These are phyloP conservation scores for Diaperis boleti DNA, from an alignment of 2,888 invertebrate genomes.

Conservation along the genomic window DNA sequence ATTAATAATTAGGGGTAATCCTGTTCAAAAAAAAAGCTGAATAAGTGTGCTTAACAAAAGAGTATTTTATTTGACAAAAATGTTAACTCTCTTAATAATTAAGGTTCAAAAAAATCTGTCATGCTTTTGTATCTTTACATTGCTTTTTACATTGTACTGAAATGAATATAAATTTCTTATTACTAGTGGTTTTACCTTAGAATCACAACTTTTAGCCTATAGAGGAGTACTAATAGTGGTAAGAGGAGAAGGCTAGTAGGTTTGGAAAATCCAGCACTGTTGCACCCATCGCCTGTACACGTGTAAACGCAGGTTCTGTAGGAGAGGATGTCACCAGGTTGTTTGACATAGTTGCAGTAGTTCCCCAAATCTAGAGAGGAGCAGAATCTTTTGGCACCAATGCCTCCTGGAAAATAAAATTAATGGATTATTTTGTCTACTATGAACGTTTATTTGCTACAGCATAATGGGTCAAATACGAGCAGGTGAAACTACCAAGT, in stretches of 20 bases:
- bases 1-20: background rate
- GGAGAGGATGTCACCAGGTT: conserved; percentile 83
- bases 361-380: conserved; percentile 89
- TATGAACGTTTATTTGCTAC: too few species aligned
- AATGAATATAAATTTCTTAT: conserved; percentile 12
- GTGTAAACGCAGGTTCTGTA: conserved; percentile 92
- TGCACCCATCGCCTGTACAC: conserved; percentile 86
- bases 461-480: too few species aligned
- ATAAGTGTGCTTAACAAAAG: conserved; percentile 33
- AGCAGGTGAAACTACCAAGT: too few species aligned
- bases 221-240: background rate
- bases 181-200: conserved; percentile 2
- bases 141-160: too few species aligned
- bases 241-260: conserved; percentile 6
- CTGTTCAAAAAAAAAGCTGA: conserved; percentile 16
- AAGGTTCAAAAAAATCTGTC: background rate
- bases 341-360: conserved; percentile 88
- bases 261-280: conserved; percentile 64
- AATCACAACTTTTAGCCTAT: conserved; percentile 8
- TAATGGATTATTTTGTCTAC: background rate
- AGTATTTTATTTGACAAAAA: too few species aligned
- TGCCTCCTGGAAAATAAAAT: conserved; percentile 75
- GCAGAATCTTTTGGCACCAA: conserved; percentile 89
- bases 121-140: conserved; percentile 40
- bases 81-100: too few species aligned